Percentiles rank a stretch among this genome's conserved stretches.
Conservation (phyloP, 1,140 invertebrate species). For the Triops longicaudatus region DNA sequence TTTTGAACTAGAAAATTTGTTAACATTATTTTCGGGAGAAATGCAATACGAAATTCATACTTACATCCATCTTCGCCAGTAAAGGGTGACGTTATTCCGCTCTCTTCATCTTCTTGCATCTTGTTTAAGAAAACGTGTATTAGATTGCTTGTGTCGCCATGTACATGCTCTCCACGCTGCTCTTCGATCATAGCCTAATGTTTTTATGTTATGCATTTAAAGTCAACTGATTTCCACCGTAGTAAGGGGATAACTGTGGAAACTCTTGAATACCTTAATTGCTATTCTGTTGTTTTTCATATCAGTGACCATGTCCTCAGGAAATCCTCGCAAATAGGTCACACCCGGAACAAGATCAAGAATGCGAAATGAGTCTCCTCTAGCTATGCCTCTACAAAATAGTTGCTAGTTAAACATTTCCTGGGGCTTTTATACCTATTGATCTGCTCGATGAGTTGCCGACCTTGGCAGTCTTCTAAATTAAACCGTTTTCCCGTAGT, state of each 20-base stretch:
- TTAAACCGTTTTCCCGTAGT: constrained; percentile 23
- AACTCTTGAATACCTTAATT: not conserved
- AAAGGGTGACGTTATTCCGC: not conserved
- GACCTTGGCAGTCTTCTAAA: not conserved
- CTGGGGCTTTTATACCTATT: not conserved
- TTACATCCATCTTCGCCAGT: constrained; percentile 15
- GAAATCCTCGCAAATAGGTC: not conserved
- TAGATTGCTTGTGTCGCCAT: not conserved
- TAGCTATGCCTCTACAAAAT: not conserved
- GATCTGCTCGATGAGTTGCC: constrained; percentile 14
- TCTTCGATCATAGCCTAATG: constrained; percentile 5
- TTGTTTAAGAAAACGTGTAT: constrained; percentile 11
- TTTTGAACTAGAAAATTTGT: constrained; percentile 8
- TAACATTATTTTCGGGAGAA: too few relatives aligned
- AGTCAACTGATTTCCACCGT: not conserved
- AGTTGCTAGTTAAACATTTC: not conserved
- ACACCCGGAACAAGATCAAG: not conserved
- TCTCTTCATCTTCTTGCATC: constrained; percentile 2
- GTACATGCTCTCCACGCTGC: not conserved
- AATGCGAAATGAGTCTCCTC: not conserved
- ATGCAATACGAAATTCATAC: not conserved
- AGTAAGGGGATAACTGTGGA: not conserved
- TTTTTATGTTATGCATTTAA: not conserved
- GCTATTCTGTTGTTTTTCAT: not conserved
- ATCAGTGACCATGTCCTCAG: not conserved